phyloP scores from a whole-genome alignment of 1,140 invertebrate genomes.

The Potamilus streckersoni region DNA sequence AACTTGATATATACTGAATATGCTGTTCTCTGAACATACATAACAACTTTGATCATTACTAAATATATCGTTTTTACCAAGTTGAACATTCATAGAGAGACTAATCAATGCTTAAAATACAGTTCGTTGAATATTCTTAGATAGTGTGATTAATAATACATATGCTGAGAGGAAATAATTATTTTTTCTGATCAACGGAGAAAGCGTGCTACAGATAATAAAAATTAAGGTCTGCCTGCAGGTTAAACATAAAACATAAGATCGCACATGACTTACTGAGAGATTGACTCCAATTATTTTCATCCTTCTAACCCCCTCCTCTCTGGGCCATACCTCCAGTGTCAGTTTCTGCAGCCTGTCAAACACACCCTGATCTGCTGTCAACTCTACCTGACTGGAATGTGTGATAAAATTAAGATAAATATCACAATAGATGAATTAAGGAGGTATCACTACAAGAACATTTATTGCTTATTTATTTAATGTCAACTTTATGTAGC shows the following conservation, averaged over 20 bases:
- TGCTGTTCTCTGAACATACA: no score
- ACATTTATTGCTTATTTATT: neutral
- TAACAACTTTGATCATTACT: no score
- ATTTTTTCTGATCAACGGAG: neutral
- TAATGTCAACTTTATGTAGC: no score
- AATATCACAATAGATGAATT: neutral
- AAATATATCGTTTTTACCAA: no score
- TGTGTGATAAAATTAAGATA: conserved; percentile 4
- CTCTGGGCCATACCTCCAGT: conserved; percentile 47
- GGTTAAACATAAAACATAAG: neutral
- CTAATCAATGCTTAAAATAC: no score
- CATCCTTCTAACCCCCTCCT: conserved; percentile 40
- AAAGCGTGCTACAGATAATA: neutral
- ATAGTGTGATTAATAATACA: neutral
- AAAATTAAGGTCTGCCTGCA: no score
- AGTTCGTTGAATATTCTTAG: neutral
- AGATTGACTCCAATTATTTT: conserved; percentile 12
- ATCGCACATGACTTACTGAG: conserved; percentile 5
- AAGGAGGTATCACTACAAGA: neutral
- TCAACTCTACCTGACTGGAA: conserved; percentile 28
- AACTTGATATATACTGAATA: neutral
- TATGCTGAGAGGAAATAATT: neutral
- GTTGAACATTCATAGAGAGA: no score
- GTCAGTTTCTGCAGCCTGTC: conserved; percentile 41
- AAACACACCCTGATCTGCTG: conserved; percentile 50